phyloP scores from a whole-genome alignment of 2,888 invertebrate species.

The Belgica antarctica region DNA sequence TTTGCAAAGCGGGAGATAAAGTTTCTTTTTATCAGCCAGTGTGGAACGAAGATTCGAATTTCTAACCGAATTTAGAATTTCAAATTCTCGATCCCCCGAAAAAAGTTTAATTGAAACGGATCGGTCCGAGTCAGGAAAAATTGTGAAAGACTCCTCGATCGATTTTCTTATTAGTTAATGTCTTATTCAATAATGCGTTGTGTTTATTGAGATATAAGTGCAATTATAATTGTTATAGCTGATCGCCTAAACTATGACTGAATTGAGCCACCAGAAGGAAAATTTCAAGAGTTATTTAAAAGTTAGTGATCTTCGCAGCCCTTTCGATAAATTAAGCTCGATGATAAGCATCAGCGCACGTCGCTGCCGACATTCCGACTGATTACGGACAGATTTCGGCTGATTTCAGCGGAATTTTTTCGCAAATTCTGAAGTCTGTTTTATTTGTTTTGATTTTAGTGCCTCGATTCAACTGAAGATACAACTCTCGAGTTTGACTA shows the following conservation, averaged over 20 bases:
- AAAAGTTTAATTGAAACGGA: no score
- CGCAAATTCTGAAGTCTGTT: background rate
- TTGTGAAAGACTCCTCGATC: no score
- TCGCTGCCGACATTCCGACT: background rate
- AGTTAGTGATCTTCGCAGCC: no score
- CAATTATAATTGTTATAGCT: conserved; percentile 32
- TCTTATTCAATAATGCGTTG: conserved; percentile 1
- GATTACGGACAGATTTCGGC: no score
- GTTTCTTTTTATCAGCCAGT: no score
- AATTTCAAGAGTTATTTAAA: conserved; percentile 39
- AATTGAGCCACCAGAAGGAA: conserved; percentile 21
- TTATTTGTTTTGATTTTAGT: conserved; percentile 1
- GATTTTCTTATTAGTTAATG: no score
- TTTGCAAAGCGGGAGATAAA: no score
- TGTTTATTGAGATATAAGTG: conserved; percentile 29
- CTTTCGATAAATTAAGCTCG: no score
- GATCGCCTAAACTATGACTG: conserved; percentile 32
- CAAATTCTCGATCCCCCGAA: no score
- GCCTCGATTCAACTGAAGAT: conserved; percentile 1
- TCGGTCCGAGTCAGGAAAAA: no score
- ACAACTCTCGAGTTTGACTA: background rate
- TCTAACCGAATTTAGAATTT: no score
- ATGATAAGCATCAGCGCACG: background rate
- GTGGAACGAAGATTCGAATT: no score
- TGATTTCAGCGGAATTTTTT: background rate